A percentile compares a stretch with the other conserved stretches of the same genome.
Conservation (phyloP, 2,888 invertebrate genomes). For the Andrena dorsata region DNA sequence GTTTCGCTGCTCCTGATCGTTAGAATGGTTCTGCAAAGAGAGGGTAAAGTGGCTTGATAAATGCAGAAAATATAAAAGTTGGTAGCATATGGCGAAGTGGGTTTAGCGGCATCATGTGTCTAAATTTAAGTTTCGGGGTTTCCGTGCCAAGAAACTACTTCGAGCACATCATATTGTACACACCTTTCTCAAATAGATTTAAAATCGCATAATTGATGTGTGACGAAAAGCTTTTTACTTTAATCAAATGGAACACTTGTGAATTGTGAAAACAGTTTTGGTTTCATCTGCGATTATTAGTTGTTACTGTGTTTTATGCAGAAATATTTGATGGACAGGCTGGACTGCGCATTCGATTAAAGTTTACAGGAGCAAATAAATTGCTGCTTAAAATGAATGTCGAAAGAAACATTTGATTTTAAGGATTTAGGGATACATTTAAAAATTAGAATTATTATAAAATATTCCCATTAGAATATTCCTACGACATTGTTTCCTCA, state of each 20-base stretch:
- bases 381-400: too few species aligned
- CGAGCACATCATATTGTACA: constrained; percentile 43
- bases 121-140: constrained; percentile 49
- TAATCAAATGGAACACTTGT: background rate
- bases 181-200: constrained; percentile 48
- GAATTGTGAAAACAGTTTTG: background rate
- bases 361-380: too few species aligned
- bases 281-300: constrained; percentile 12
- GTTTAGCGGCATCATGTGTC: constrained; percentile 52
- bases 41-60: constrained; percentile 37
- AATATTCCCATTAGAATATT: too few species aligned
- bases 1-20: constrained; percentile 2
- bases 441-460: too few species aligned
- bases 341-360: too few species aligned
- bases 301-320: too few species aligned
- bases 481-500: too few species aligned
- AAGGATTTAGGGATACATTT: too few species aligned
- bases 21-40: constrained; percentile 25
- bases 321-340: too few species aligned
- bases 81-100: constrained; percentile 52
- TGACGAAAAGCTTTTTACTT: background rate
- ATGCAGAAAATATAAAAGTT: constrained; percentile 49
- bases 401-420: too few species aligned
- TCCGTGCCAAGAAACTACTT: constrained; percentile 54
- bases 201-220: constrained; percentile 29